Evolutionary conservation across 2,797 vertebrate genomes (phyloP).

Genomic region (Danio tinwini): DNA sequence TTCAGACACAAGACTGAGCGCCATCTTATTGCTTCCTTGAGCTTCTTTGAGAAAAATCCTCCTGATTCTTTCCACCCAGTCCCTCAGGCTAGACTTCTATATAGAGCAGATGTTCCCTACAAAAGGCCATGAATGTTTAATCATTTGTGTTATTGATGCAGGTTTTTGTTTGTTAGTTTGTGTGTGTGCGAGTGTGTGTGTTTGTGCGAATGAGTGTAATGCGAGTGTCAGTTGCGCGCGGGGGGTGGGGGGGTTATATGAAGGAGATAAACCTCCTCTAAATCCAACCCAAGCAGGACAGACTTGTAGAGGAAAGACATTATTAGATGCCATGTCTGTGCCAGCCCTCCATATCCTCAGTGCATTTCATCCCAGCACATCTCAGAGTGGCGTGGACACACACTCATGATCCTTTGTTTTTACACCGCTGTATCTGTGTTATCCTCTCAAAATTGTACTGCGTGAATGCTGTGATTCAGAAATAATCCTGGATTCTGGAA

Average conservation of each 20-base stretch:
- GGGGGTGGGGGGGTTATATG: conserved; percentile 47
- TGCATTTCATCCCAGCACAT: conserved; percentile 47
- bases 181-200: conserved; percentile 56
- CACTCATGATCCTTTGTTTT: conserved; percentile 50
- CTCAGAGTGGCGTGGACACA: conserved; percentile 36
- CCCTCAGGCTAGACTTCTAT: conserved; percentile 79
- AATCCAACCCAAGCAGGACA: conserved; percentile 45
- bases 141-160: conserved; percentile 90
- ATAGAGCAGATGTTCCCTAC: conserved; percentile 82
- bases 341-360: conserved; percentile 47
- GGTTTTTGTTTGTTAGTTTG: conserved; percentile 74
- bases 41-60: conserved; percentile 78
- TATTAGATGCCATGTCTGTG: conserved; percentile 53
- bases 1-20: conserved; percentile 56
- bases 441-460: conserved; percentile 48
- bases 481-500: conserved; percentile 29
- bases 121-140: conserved; percentile 88
- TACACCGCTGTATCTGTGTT: conserved; percentile 46
- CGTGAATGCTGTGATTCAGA: conserved; percentile 23
- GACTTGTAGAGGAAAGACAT: conserved; percentile 54
- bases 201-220: conserved; percentile 65
- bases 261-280: conserved; percentile 50
- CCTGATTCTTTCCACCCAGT: conserved; percentile 77
- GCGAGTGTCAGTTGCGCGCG: conserved; percentile 57
- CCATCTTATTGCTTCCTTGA: conserved; percentile 84